Base-by-base conservation (phyloP, 2,113 vertebrate species). In the Baryphthengus martii region DNA sequence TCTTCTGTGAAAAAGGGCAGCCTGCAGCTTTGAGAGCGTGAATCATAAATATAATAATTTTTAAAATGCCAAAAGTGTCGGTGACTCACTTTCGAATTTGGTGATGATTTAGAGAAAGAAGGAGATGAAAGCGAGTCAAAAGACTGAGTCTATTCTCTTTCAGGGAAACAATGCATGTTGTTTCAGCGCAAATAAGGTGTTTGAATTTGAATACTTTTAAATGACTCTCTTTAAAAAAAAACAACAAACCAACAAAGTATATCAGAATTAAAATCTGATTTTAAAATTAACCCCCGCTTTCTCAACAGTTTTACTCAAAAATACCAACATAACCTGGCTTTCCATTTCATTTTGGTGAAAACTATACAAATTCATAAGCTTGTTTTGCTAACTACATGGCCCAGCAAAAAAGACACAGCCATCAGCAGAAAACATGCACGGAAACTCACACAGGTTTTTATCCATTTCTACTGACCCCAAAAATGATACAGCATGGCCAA, bases 291-390 rank as follows among this genome's bases (percentile, higher is more conserved):
- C 2, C 8, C 4, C 3, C 6, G 39, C 3, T 39, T 66, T 77
- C 45, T 71, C 3, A 9, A 12, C 1, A 67, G 3, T 40, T 81
- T 40, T 7, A 23, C 2, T 66, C 49, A 88, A 91, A 93, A 49
- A 10, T 11, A 1, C 11, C 50, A 28, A 3, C 0, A 1, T 50
- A 65, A 39, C 16, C 7, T 29, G 5, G 1, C 5, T 63, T 75
- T 79, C n/a, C 21, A 55, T 79, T 58, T 59, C 2, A 6, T 3
- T 55, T 90, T 37, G 1, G 4, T 59, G 18, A 56, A 86, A 73
- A 31, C 3, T 8, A 33, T 20, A 45, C 8, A 21, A 73, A 58
- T 37, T 56, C 24, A 61, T 11, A 42, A n/a, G n/a, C n/a, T n/a
- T n/a, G n/a, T n/a, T n/a, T n/a, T n/a, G n/a, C n/a, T n/a, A n/a